Evolutionary conservation across 2,888 invertebrate species (phyloP).

Genomic region (Tenthredo mesomela): DNA sequence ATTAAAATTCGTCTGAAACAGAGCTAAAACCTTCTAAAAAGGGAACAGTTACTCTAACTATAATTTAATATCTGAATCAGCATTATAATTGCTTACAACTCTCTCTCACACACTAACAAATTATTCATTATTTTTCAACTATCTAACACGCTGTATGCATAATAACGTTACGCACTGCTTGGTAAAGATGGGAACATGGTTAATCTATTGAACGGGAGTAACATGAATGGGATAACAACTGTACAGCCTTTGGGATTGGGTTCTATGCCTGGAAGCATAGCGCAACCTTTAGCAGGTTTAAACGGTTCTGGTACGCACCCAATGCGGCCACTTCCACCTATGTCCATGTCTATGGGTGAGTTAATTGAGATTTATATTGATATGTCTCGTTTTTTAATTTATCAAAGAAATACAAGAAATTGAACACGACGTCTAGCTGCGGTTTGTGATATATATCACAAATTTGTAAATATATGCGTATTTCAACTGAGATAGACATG

Average conservation of each 20-base stretch:
- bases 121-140: slow-evolving; percentile 14
- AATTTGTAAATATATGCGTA: not conserved
- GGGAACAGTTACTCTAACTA: too few relatives aligned
- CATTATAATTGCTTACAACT: not conserved
- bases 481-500: not conserved
- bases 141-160: slow-evolving; percentile 23
- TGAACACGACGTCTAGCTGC: not conserved
- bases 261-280: slow-evolving; percentile 55
- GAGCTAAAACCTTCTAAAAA: not conserved
- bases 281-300: slow-evolving; percentile 64
- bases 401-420: not conserved
- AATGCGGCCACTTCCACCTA: slow-evolving; percentile 68
- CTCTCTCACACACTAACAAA: slow-evolving; percentile 16
- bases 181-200: slow-evolving; percentile 50
- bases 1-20: not conserved
- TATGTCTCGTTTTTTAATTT: not conserved
- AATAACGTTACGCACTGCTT: slow-evolving; percentile 34
- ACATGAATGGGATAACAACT: slow-evolving; percentile 60
- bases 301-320: slow-evolving; percentile 62
- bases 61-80: not conserved
- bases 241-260: slow-evolving; percentile 60
- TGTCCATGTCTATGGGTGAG: slow-evolving; percentile 67
- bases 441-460: not conserved
- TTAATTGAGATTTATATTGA: slow-evolving; percentile 28
- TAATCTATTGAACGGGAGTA: slow-evolving; percentile 59